Evolutionary conservation across 2,797 vertebrate species (phyloP).

Genomic region (Leptatherina wallacei): DNA sequence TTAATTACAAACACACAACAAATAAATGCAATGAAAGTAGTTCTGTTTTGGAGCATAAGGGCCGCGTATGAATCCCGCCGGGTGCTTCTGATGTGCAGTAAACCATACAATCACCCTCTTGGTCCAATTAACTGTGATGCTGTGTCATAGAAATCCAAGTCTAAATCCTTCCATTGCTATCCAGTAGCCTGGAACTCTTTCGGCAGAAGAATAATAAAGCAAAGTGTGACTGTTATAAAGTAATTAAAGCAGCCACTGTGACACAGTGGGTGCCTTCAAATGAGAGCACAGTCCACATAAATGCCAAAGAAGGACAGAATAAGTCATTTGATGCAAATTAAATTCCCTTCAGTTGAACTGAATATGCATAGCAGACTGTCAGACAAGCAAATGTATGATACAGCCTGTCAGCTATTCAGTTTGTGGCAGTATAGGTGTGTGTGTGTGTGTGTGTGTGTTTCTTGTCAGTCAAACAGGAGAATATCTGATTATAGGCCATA

Average conservation of each 20-base stretch:
- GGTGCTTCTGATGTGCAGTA: not conserved
- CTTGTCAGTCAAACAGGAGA: conserved; percentile 7
- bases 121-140: conserved; percentile 28
- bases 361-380: not conserved
- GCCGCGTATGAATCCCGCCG: not conserved
- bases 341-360: not conserved
- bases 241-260: conserved; percentile 4
- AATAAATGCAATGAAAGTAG: conserved; percentile 35
- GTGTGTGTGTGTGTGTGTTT: conserved; percentile 1
- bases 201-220: conserved; percentile 8
- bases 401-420: not conserved
- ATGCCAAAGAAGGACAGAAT: conserved; percentile 2
- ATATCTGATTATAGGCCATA: conserved; percentile 9
- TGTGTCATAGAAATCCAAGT: conserved; percentile 8
- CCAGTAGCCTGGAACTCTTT: conserved; percentile 13
- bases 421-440: not conserved
- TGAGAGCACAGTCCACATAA: conserved; percentile 8
- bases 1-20: conserved; percentile 45
- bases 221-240: conserved; percentile 16
- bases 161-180: conserved; percentile 8
- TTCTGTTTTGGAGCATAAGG: not conserved
- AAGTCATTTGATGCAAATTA: not conserved
- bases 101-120: not conserved
- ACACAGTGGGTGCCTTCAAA: not conserved
- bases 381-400: conserved; percentile 1